Base-by-base conservation (phyloP, 2,113 vertebrate genomes). In the Hipposideros armiger region DNA sequence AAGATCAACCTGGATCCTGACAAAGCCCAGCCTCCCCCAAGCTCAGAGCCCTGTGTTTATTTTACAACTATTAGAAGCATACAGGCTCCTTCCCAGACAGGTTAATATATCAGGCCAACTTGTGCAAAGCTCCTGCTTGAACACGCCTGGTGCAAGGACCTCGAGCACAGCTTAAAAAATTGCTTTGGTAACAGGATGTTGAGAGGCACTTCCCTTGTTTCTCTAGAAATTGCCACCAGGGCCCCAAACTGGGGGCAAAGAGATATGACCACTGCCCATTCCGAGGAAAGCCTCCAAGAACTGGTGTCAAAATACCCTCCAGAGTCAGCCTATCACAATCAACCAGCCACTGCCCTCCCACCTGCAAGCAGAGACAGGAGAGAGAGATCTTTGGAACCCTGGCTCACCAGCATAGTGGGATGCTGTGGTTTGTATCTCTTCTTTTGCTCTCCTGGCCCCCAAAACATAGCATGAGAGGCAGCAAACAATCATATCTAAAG, bases 31-130 rank as follows among this genome's bases (percentile, higher is more conserved):
- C 86, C 95, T 96, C 45, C 93, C 72, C 69, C 3, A 45, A 30
- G 17, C 95, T 87, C 42, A n/a, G 88, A 89, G 89, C 15, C 83
- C 56, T 54, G 0, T 97, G 97, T 98, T 98, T 98, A 97, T 96
- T 96, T 96, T 97, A 96, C 17, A 86, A 91, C 95, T 96, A 90
- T 92, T 91, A 93, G 89, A 96, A 58, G 93, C 93, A 87, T 7
- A 36, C 78, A 91, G 95, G 78, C 97, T 96, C 96, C 94, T 93
- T 91, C 45, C 24, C 83, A 96, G 97, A 96, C 96, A 97, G 91
- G 97, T 80, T 97, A 93, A 98, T 97, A 85, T 74, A 97, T 98
- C 95, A 98, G 91, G 42, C 73, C 60, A 91, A 64, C 86, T 30
- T 47, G 67, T 76, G 45, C 56, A 62, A 30, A 72, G 36, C 72